phyloP scores from a whole-genome alignment of 2,888 invertebrate genomes.

The Eilema caniola region DNA sequence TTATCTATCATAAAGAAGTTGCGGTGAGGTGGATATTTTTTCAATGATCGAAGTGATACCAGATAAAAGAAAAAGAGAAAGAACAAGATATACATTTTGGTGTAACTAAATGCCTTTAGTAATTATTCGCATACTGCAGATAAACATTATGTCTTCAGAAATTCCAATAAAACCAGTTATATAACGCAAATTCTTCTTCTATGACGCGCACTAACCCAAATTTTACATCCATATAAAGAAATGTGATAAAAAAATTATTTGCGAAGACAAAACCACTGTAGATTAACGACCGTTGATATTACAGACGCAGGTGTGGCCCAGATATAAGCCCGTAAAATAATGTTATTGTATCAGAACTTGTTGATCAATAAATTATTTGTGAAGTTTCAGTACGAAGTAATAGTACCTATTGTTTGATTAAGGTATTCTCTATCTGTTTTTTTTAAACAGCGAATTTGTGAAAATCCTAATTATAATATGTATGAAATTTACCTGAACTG shows the following conservation, averaged over 20 bases:
- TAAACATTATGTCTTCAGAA: background rate
- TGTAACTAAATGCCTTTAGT: background rate
- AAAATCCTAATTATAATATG: too few species aligned
- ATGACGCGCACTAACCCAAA: background rate
- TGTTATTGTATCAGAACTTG: constrained; percentile 20
- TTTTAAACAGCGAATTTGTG: too few species aligned
- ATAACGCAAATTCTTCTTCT: background rate
- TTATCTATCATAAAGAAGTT: too few species aligned
- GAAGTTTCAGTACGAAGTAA: background rate
- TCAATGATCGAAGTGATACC: background rate
- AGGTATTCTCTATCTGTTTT: too few species aligned
- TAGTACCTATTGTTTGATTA: background rate
- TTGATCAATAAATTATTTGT: constrained; percentile 15
- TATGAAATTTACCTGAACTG: too few species aligned
- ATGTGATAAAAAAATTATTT: constrained; percentile 40
- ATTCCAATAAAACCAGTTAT: background rate
- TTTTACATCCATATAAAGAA: constrained; percentile 11
- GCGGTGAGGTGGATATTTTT: too few species aligned
- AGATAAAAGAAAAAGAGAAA: background rate
- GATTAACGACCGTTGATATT: constrained; percentile 26
- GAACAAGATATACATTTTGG: background rate
- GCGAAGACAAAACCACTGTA: constrained; percentile 19
- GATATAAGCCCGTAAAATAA: constrained; percentile 20
- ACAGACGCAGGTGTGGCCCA: constrained; percentile 33
- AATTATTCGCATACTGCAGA: background rate